phyloP scores from a whole-genome alignment of 2,113 vertebrate genomes.

The Cromileptes altivelis region DNA sequence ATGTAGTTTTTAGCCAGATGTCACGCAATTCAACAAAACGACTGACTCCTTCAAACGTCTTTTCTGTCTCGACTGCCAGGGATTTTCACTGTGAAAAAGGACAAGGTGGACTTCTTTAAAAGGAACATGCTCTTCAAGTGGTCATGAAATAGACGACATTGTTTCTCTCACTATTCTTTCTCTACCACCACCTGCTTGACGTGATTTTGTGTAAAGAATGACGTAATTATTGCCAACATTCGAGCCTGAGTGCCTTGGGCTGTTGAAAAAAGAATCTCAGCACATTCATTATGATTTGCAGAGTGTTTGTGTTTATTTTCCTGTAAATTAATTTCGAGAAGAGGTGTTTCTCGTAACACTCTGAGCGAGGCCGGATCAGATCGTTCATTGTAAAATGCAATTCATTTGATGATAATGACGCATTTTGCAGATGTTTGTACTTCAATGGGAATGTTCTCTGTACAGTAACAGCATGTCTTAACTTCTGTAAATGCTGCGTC shows the following conservation, averaged over 20 bases:
- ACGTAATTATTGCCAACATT: constrained; percentile 86
- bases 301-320: constrained; percentile 74
- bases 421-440: constrained; percentile 81
- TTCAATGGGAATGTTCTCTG: constrained; percentile 82
- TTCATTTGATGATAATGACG: constrained; percentile 63
- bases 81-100: constrained; percentile 84
- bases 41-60: constrained; percentile 57
- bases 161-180: constrained; percentile 72
- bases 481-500: constrained; percentile 83
- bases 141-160: constrained; percentile 51
- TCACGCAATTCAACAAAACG: constrained; percentile 62
- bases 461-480: constrained; percentile 87
- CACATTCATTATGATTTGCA: constrained; percentile 81
- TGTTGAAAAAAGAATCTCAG: constrained; percentile 80
- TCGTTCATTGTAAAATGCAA: constrained; percentile 69
- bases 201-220: constrained; percentile 76
- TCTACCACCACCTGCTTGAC: constrained; percentile 78
- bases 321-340: constrained; percentile 64
- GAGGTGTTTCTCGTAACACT: constrained; percentile 63
- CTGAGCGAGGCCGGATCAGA: constrained; percentile 37
- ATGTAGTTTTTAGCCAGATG: constrained; percentile 70
- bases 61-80: constrained; percentile 75
- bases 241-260: constrained; percentile 92
- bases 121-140: constrained; percentile 61
- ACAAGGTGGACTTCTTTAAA: constrained; percentile 60